These are phyloP conservation scores for Branchipolynoe longqiensis DNA, from an alignment of 2,888 invertebrate genomes.

Conservation along the genomic window DNA sequence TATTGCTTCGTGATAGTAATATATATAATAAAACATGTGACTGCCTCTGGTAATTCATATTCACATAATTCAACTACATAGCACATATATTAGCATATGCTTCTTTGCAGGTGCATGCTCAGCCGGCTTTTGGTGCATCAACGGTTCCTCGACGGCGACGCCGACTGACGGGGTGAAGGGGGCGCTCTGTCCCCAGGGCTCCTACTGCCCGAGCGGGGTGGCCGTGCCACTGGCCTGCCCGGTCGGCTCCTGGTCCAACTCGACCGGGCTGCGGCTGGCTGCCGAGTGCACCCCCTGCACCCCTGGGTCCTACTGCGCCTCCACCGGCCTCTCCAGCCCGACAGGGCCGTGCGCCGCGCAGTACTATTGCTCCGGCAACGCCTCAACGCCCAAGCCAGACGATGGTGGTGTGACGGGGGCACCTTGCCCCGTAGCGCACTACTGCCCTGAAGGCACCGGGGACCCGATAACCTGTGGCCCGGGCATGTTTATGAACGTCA, in stretches of 20 bases:
- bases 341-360: slow-evolving; percentile 75
- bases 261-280: slow-evolving; percentile 72
- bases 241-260: slow-evolving; percentile 76
- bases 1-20: too few relatives aligned
- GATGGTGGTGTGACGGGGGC: slow-evolving; percentile 76
- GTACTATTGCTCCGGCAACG: slow-evolving; percentile 75
- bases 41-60: too few relatives aligned
- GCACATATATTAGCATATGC: not conserved
- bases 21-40: too few relatives aligned
- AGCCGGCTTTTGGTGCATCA: slow-evolving; percentile 78
- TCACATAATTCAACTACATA: too few relatives aligned
- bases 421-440: slow-evolving; percentile 76
- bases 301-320: slow-evolving; percentile 78
- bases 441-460: slow-evolving; percentile 76
- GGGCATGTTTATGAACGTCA: slow-evolving; percentile 77
- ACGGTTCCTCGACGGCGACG: slow-evolving; percentile 74
- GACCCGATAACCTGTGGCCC: slow-evolving; percentile 74
- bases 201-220: slow-evolving; percentile 76
- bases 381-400: slow-evolving; percentile 73
- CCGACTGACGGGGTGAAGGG: slow-evolving; percentile 77
- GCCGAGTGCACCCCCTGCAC: slow-evolving; percentile 76
- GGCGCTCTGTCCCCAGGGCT: slow-evolving; percentile 74
- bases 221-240: slow-evolving; percentile 75
- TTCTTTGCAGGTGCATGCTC: slow-evolving; percentile 73
- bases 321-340: slow-evolving; percentile 74